phyloP scores from a whole-genome alignment of 2,113 vertebrate species.

The Cephalopholis sonnerati region DNA sequence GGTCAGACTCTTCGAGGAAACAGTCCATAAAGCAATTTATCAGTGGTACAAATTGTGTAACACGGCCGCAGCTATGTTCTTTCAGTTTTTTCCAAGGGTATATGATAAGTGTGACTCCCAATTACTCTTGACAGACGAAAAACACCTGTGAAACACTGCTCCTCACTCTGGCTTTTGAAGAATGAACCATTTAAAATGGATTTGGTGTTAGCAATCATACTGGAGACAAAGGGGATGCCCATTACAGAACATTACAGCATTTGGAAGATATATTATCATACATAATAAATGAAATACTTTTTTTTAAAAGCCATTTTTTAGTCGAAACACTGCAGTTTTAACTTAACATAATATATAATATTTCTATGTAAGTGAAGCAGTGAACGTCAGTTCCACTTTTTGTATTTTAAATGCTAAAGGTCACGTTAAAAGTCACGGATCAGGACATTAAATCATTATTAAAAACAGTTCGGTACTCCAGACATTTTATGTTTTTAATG shows the following conservation, averaged over 20 bases:
- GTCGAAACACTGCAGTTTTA: neutral
- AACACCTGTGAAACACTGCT: conserved; percentile 43
- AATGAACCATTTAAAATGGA: conserved; percentile 18
- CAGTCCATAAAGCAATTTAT: conserved; percentile 38
- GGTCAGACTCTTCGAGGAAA: conserved; percentile 53
- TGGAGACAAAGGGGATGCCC: neutral
- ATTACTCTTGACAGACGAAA: conserved; percentile 26
- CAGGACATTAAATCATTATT: neutral
- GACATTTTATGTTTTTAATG: neutral
- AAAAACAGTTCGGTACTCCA: neutral
- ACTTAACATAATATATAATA: neutral
- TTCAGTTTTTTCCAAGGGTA: conserved; percentile 20
- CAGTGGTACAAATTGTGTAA: conserved; percentile 42
- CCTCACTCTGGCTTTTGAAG: conserved; percentile 13
- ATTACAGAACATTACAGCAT: neutral
- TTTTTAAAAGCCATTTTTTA: neutral
- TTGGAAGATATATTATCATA: neutral
- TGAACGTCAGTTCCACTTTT: neutral
- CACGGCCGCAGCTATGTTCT: neutral
- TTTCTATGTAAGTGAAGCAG: neutral
- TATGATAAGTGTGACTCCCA: neutral
- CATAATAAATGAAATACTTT: neutral
- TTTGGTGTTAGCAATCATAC: conserved; percentile 4
- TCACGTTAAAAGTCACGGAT: neutral
- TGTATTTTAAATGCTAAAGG: neutral